Base-by-base conservation (phyloP, 2,888 invertebrate genomes). In the Melieria omissa region DNA sequence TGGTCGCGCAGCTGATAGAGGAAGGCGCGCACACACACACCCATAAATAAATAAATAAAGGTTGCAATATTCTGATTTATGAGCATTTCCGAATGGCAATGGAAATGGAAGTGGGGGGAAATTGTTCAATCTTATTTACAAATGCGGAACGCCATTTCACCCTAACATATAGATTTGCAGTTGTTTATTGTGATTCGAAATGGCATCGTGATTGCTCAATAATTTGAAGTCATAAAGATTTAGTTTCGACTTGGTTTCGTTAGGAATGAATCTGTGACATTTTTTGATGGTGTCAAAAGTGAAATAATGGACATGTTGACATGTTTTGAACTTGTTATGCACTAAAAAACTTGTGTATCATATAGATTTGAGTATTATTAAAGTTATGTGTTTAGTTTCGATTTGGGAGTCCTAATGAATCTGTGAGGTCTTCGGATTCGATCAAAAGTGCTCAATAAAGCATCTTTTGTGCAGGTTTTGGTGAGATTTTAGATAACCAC, bases 1-100 rank as follows among this genome's bases (percentile, higher is more conserved):
- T 7, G 7, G 42, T 44, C n/a, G 7, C 3, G 29, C 42, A 44
- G 4, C n/a, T 60, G 55, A 16, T 29, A 64, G 41, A 12, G 42
- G 29, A 41, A 64, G 29, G 29, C 47, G 12, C 58, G 14, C 60
- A 67, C 67, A 49, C 47, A 66, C 46, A 44, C 47, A 52, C 8
- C 3, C 10, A 44, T 52, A 55, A n/a, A 54, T 70, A 55, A 64
- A 49, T 41, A 70, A 58, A 57, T 55, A 64, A 64, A 54, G 5
- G 64, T 47, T 62, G 52, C 42, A 62, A 45, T 57, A 44, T 63
- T 47, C 49, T 70, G 69, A 67, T 67, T 67, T 67, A 67, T 47
- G 49, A 7, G 8, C 29, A 55, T 67, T 60, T 67, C 29, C 60
- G 42, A 49, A 42, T 42, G 57, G 9, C 47, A 41, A n/a, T n/a